Evolutionary conservation across 2,797 vertebrate genomes (phyloP), one percentile per base, ranked within the genome.

Genomic region (Sebastes minor): DNA sequence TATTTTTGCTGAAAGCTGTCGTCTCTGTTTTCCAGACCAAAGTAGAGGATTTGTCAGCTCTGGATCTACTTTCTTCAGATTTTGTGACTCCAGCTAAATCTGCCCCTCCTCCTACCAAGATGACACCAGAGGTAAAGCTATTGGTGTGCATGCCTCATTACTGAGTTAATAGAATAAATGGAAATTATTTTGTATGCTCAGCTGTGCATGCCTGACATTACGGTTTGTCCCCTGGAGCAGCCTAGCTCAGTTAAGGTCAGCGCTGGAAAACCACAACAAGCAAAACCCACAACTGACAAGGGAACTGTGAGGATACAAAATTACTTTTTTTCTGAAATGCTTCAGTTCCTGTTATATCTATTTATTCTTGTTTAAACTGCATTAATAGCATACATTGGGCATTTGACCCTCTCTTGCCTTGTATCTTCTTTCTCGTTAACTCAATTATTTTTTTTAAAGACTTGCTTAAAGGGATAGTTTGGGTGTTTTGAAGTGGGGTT

Each of bases 61-160:
- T 87, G 64, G 88, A 92, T 52, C 1, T 56, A 0, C 88, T 88
- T 8, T 33, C 80, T 76, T 74, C 8, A 68, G 89, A 91, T 16
- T 78, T 90, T 85, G 81, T 91, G 20, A 56, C 83, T 77, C 20
- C 89, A 42, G 5, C 83, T 60, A 88, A 89, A 74, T 5, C 82
- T 5, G 52, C 23, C 22, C 73, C 77, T 66, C 71, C 78, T 20
- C 6, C 87, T 9, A 7, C 81, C 42, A 79, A 70, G 76, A 77
- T 42, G 53, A 27, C 18, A 32, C 76, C 80, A 65, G 6, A 90
- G 85, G 90, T 92, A 87, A 67, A 71, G 8, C 10, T 42, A 4
- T 10, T 8, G 2, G 1, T 52, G 22, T 71, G 25, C 49, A 20
- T 46, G 33, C 25, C 8, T 74, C 6, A 5, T 46, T 63, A 27